phyloP scores from a whole-genome alignment of 1,140 invertebrate genomes.

The Mylabris phalerata region DNA sequence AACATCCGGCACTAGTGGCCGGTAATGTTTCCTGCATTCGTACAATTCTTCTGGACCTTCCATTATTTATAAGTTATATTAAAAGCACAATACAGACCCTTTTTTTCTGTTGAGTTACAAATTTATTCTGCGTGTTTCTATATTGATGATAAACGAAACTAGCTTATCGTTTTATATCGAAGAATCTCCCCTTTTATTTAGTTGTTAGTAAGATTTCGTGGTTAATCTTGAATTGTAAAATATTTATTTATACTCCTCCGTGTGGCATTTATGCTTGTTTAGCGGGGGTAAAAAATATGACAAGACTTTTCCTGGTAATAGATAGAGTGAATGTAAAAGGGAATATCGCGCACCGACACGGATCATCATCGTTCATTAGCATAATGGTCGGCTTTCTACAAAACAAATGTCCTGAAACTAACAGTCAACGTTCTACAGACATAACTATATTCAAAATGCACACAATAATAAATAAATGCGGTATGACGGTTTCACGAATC shows the following conservation, averaged over 20 bases:
- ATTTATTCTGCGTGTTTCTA: too few relatives aligned
- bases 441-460: slow-evolving; percentile 15
- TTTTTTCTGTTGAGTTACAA: too few relatives aligned
- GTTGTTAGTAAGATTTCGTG: slow-evolving; percentile 3
- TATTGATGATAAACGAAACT: too few relatives aligned
- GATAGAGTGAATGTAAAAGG: slow-evolving; percentile 18
- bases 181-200: too few relatives aligned
- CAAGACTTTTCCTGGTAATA: slow-evolving; percentile 10
- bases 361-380: slow-evolving; percentile 30
- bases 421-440: slow-evolving; percentile 14
- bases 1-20: slow-evolving; percentile 18
- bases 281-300: slow-evolving; percentile 5
- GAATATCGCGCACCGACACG: slow-evolving; percentile 27
- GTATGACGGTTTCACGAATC: slow-evolving; percentile 8
- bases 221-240: slow-evolving; percentile 8
- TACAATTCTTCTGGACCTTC: slow-evolving; percentile 5
- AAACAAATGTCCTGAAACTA: slow-evolving; percentile 22
- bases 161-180: too few relatives aligned
- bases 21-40: slow-evolving; percentile 5
- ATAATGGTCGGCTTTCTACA: slow-evolving; percentile 24
- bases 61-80: slow-evolving; percentile 16
- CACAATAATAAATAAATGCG: slow-evolving; percentile 9
- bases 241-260: slow-evolving; percentile 3
- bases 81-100: not conserved
- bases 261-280: slow-evolving; percentile 14